A percentile compares a stretch with the other conserved stretches of the same genome.
phyloP scores from a whole-genome alignment of 2,888 invertebrate species.

The Myopa testacea region DNA sequence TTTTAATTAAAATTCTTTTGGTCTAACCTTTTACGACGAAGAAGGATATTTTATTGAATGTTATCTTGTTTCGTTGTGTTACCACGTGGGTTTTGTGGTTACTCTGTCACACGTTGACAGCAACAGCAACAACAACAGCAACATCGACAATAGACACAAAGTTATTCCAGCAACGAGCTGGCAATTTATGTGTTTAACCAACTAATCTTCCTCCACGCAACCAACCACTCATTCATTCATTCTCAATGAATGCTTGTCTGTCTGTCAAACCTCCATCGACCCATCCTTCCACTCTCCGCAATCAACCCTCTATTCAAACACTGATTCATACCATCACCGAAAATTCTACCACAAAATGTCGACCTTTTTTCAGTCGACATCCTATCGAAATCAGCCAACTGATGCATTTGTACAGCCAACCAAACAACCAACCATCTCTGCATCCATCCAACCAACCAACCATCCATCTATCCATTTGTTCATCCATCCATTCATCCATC shows the following conservation, averaged over 20 bases:
- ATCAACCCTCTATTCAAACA: neutral
- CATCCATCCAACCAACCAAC: neutral
- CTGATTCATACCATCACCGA: neutral
- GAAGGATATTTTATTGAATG: no score
- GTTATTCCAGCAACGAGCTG: neutral
- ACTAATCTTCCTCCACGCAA: constrained; percentile 2
- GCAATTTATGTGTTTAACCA: constrained; percentile 11
- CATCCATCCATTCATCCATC: neutral
- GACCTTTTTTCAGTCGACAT: neutral
- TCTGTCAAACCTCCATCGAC: neutral
- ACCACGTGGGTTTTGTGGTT: neutral
- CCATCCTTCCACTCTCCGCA: neutral
- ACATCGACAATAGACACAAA: neutral
- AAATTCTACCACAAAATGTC: neutral
- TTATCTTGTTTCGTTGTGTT: neutral
- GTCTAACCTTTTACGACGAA: no score
- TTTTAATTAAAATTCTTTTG: no score
- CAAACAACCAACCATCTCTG: neutral
- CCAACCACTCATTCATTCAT: constrained; percentile 9
- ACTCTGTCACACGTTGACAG: neutral
- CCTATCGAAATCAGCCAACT: neutral
- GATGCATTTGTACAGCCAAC: constrained; percentile 14
- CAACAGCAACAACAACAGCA: constrained; percentile 3
- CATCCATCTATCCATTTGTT: neutral
- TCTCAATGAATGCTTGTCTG: neutral